phyloP scores from a whole-genome alignment of 2,888 invertebrate genomes.

The Drosophila yooni region DNA sequence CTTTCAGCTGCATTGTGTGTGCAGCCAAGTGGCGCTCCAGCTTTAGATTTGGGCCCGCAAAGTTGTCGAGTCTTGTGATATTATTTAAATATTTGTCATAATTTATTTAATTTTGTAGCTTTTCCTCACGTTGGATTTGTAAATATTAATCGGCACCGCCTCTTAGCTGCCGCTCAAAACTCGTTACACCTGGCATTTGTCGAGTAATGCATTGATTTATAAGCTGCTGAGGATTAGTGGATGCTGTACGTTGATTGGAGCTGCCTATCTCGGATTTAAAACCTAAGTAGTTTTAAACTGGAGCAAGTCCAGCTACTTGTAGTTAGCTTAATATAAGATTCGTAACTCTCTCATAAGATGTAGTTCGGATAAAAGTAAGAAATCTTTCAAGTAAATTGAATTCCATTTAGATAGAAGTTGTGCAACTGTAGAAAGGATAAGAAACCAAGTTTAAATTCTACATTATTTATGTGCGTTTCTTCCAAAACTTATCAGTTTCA shows the following conservation, averaged over 20 bases:
- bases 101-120: constrained; percentile 69
- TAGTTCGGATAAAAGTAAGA: background rate
- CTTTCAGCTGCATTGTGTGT: constrained; percentile 67
- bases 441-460: background rate
- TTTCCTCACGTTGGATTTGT: constrained; percentile 54
- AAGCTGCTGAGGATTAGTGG: constrained; percentile 32
- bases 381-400: constrained; percentile 1
- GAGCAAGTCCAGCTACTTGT: constrained; percentile 32
- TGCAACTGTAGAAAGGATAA: background rate
- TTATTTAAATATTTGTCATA: constrained; percentile 72
- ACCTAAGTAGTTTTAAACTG: constrained; percentile 19
- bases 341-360: background rate
- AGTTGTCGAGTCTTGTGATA: constrained; percentile 22
- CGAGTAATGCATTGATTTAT: constrained; percentile 38
- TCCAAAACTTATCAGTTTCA: background rate
- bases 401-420: background rate
- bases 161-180: constrained; percentile 30
- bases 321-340: constrained; percentile 24
- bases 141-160: constrained; percentile 10
- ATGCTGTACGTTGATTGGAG: constrained; percentile 34
- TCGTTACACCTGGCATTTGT: constrained; percentile 51
- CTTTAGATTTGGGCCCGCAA: constrained; percentile 17
- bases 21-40: constrained; percentile 55
- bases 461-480: background rate
- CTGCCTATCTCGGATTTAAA: constrained; percentile 20